Evolutionary conservation across 92 coral and sea anemone species (phyloP), one percentile per base, ranked within the genome.

Genomic region (Pocillopora meandrina): DNA sequence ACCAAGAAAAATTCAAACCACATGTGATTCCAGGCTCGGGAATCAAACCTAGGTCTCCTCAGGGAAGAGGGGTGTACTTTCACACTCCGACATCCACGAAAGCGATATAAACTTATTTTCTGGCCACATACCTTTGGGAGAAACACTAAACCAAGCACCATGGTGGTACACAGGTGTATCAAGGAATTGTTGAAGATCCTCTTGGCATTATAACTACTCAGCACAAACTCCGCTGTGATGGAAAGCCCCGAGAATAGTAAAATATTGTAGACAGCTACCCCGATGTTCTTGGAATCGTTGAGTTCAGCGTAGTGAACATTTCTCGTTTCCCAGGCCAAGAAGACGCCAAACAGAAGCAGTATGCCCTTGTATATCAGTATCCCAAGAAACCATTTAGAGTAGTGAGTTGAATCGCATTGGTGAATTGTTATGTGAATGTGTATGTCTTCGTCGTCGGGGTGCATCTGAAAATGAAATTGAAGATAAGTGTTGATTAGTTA

Each of bases 271-370:
- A 95, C 98, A n/a, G 95, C 95, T 35, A 93, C 81, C 16, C 95
- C 98, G 34, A 95, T 95, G 91, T 92, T 93, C 60, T 85, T 89
- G 79, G 96, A 93, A 84, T 95, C 98, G 84, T 95, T 95, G 18
- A 95, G 91, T 42, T 90, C 96, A 2, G 87, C 89, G 72, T 90
- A 91, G 59, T 84, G 92, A 6, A 95, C 98, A 79, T 92, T 89
- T 17, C 96, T 67, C 9, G 98, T 93, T 75, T 95, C 96, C 93
- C 92, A 95, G 33, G 98, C 95, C 23, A 95, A 90, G 82, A 95
- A 95, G 78, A 87, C 88, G 10, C 98, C 98, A 64, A 93, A 95
- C 12, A 95, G 83, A 10, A 95, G 89, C 7, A 93, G 73, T 20
- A 89, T 80, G 5, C 98, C 98, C 84, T 95, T 95, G 76, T 91